Conservation (phyloP, 2,888 invertebrate species). For the Epinotia ramella region DNA sequence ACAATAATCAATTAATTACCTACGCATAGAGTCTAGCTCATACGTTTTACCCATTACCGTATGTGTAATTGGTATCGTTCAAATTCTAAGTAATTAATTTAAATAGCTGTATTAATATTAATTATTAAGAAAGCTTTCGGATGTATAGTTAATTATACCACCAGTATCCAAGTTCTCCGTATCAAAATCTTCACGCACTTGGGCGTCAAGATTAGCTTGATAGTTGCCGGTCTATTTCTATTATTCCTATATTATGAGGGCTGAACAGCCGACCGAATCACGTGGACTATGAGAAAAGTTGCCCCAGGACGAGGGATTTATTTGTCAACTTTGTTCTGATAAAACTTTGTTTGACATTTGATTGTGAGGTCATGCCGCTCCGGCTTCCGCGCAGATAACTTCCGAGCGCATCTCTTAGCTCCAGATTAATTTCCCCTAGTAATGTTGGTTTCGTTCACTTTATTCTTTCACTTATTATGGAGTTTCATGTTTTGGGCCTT, state of each 20-base stretch:
- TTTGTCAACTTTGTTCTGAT: slow-evolving; percentile 82
- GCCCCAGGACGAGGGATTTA: slow-evolving; percentile 69
- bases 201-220: slow-evolving; percentile 52
- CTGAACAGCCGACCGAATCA: slow-evolving; percentile 43
- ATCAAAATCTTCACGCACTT: slow-evolving; percentile 24
- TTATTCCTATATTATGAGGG: slow-evolving; percentile 28
- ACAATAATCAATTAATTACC: slow-evolving; percentile 13
- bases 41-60: background rate
- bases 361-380: slow-evolving; percentile 77
- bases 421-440: slow-evolving; percentile 66
- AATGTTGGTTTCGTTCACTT: slow-evolving; percentile 57
- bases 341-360: slow-evolving; percentile 83
- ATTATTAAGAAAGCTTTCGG: background rate
- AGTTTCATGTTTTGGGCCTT: slow-evolving; percentile 45
- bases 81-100: background rate
- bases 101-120: background rate
- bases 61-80: background rate
- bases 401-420: slow-evolving; percentile 63
- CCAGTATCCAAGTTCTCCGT: background rate
- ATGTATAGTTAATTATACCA: background rate
- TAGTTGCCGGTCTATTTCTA: slow-evolving; percentile 17
- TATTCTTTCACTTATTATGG: slow-evolving; percentile 53
- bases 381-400: slow-evolving; percentile 67
- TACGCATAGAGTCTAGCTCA: background rate
- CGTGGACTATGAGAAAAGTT: slow-evolving; percentile 75